Evolutionary conservation across 2,797 vertebrate genomes (phyloP), one percentile per base, ranked within the genome.

Genomic region (Danio kyathit): DNA sequence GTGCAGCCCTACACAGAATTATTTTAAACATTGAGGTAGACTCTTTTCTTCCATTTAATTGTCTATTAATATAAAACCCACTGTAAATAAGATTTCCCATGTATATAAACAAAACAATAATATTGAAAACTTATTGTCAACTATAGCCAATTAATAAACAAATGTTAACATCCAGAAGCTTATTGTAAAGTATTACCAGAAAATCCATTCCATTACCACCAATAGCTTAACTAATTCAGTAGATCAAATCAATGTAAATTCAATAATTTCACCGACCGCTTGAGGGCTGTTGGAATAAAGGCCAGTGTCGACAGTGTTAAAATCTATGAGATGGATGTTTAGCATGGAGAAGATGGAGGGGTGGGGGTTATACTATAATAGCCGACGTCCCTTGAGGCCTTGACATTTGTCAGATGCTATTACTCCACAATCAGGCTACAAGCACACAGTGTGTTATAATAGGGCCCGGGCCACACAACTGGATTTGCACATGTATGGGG

Each of bases 401-500:
- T 88, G 90, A 93, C 92, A 92, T 92, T 94, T 94, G 93, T 94
- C 92, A 92, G 89, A 91, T 91, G 90, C 90, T 91, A 92, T 93
- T 94, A 93, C 90, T 91, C 89, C 87, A 94, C 92, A 94, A 94
- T 93, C 89, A 89, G 85, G 80, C 87, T 92, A 93, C 91, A 92
- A 92, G 91, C 90, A 85, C 86, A 89, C 86, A 89, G 88, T 82
- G 87, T 86, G 86, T 90, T 88, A 91, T 91, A 92, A 93, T 90
- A 86, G 89, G 88, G 83, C 85, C 43, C 16, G 82, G 81, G 92
- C 89, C 90, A 91, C 91, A 93, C 90, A 92, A 82, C 74, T 86
- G 88, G 83, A 95, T 95, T 94, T 92, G 92, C 93, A 94, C 92
- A 94, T 94, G 90, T 92, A 94, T 93, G 90, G 93, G 84, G 78